These are phyloP conservation scores for Laticauda laticaudata DNA, from an alignment of 2,113 vertebrate genomes.

Conservation along the genomic window DNA sequence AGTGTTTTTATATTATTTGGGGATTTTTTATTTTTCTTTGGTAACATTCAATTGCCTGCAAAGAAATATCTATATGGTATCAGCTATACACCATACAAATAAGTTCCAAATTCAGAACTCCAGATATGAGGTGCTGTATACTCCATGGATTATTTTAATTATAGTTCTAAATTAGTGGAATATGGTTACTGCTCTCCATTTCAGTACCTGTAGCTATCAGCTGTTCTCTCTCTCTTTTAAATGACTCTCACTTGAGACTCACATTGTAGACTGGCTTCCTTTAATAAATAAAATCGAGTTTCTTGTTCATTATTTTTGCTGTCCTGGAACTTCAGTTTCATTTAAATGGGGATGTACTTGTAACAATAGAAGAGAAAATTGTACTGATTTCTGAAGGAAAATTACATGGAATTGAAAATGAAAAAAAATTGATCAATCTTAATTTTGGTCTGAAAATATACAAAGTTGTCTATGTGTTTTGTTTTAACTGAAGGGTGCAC, in stretches of 20 bases:
- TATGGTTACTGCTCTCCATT: not conserved
- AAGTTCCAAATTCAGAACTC: not conserved
- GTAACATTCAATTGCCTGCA: not conserved
- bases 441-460: conserved; percentile 8
- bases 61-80: not conserved
- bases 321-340: too few relatives aligned
- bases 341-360: not conserved
- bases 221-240: not conserved
- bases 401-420: not conserved
- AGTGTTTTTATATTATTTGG: not conserved
- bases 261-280: not conserved
- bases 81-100: not conserved
- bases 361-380: not conserved
- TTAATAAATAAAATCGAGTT: not conserved
- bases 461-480: not conserved
- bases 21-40: not conserved
- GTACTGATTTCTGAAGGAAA: conserved; percentile 16
- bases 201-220: not conserved
- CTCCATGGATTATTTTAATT: not conserved
- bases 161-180: not conserved
- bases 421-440: not conserved
- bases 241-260: not conserved
- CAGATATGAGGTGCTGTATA: not conserved
- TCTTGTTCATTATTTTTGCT: not conserved
- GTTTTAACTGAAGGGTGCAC: not conserved